Evolutionary conservation across 2,797 vertebrate species (phyloP).

Genomic region (Margarornis squamiger): DNA sequence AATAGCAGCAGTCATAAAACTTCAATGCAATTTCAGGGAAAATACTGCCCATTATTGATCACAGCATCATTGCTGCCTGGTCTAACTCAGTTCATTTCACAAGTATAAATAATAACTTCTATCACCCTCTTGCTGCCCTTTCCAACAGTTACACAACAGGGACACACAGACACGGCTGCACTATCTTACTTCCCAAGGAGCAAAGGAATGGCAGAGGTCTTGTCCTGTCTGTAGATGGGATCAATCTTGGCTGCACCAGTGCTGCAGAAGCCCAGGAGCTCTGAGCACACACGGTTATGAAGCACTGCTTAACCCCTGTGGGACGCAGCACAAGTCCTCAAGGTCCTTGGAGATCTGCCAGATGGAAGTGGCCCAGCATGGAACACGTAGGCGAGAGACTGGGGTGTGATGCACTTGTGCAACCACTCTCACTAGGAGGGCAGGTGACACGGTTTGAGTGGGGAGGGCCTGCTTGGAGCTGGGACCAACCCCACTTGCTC

Average conservation of each 20-base stretch:
- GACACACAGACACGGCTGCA: background rate
- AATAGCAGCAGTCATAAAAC: background rate
- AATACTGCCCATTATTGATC: background rate
- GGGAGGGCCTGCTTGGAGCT: background rate
- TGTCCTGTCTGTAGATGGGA: background rate
- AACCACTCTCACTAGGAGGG: accelerated
- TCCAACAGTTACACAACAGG: background rate
- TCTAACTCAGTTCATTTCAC: background rate
- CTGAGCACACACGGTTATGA: background rate
- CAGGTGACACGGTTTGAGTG: background rate
- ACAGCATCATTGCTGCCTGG: background rate
- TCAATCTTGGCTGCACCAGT: background rate
- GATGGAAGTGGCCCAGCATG: background rate
- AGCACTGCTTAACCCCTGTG: background rate
- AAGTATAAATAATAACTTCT: background rate
- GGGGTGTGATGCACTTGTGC: accelerated
- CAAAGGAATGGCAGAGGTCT: background rate
- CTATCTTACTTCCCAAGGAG: background rate
- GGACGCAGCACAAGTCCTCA: background rate
- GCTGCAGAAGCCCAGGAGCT: background rate
- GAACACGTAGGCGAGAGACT: accelerated
- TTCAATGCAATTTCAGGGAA: background rate
- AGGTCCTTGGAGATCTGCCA: background rate
- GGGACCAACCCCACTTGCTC: background rate
- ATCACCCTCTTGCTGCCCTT: background rate